Evolutionary conservation across 1,140 invertebrate genomes (phyloP).

Genomic region (Drosophila malerkotliana): DNA sequence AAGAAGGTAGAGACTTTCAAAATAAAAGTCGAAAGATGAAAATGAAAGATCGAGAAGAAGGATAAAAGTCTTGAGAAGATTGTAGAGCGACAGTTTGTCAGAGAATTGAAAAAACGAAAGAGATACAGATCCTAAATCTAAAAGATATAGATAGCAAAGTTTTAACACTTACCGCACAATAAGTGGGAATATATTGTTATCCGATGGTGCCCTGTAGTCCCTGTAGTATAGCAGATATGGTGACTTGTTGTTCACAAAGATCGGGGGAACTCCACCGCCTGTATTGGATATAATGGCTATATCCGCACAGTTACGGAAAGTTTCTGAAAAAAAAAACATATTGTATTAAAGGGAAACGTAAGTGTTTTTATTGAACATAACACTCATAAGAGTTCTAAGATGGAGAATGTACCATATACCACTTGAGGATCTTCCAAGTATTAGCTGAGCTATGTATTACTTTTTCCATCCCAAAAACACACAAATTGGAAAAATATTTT

Average conservation of each 20-base stretch:
- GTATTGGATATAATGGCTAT: slow-evolving; percentile 91
- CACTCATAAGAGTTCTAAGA: too few relatives aligned
- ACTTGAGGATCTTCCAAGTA: too few relatives aligned
- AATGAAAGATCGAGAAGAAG: neutral
- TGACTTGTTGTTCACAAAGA: slow-evolving; percentile 87
- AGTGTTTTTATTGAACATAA: too few relatives aligned
- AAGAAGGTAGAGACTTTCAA: neutral
- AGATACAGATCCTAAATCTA: neutral
- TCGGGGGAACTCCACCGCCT: slow-evolving; percentile 88
- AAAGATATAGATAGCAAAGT: neutral
- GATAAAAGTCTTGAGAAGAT: neutral
- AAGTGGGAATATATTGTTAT: slow-evolving; percentile 88
- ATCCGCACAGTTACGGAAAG: slow-evolving; percentile 95
- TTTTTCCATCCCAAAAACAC: too few relatives aligned
- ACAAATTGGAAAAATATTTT: too few relatives aligned
- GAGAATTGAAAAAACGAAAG: neutral
- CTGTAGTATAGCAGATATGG: slow-evolving; percentile 91
- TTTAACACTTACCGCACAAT: slow-evolving; percentile 87
- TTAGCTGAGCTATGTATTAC: too few relatives aligned
- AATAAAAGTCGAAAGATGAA: neutral
- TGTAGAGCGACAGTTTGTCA: neutral
- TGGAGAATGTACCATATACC: too few relatives aligned
- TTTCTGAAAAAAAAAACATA: slow-evolving; percentile 85
- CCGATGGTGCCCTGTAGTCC: slow-evolving; percentile 86
- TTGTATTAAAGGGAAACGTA: too few relatives aligned